phyloP scores from a whole-genome alignment of 2,113 vertebrate genomes.

The Sturnus vulgaris region DNA sequence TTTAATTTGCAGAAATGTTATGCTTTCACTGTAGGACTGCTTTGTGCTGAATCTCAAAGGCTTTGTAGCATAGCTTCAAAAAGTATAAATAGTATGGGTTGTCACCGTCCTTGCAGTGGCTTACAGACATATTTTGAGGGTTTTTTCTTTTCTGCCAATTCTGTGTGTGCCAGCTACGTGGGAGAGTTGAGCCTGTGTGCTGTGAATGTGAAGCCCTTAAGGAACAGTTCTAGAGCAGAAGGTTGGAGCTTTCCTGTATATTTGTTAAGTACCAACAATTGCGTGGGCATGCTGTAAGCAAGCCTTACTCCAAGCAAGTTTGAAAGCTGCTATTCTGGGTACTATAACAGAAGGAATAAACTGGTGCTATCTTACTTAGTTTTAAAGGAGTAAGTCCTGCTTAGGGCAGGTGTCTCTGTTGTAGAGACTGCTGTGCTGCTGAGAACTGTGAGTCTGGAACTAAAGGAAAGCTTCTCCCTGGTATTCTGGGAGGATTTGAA shows the following conservation, averaged over 20 bases:
- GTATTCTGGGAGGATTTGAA: neutral
- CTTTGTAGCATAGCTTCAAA: neutral
- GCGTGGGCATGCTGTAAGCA: neutral
- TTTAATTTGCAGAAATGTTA: neutral
- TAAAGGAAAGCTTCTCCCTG: neutral
- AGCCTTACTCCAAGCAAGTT: neutral
- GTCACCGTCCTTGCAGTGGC: neutral
- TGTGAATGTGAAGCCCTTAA: neutral
- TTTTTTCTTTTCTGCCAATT: neutral
- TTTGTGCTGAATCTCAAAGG: neutral
- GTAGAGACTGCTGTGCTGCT: neutral
- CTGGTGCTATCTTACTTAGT: neutral
- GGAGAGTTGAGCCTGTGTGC: neutral
- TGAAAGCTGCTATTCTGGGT: neutral
- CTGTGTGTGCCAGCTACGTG: neutral
- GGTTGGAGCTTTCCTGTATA: neutral
- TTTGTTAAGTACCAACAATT: neutral
- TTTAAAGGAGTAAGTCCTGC: neutral
- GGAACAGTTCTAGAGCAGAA: neutral
- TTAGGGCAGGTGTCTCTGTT: neutral
- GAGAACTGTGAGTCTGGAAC: neutral
- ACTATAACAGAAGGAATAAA: neutral
- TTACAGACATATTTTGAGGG: neutral
- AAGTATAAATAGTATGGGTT: neutral
- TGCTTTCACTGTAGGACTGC: accelerated